These are phyloP conservation scores for Fistularia tabacaria DNA, from an alignment of 2,797 vertebrate species.

Conservation along the genomic window DNA sequence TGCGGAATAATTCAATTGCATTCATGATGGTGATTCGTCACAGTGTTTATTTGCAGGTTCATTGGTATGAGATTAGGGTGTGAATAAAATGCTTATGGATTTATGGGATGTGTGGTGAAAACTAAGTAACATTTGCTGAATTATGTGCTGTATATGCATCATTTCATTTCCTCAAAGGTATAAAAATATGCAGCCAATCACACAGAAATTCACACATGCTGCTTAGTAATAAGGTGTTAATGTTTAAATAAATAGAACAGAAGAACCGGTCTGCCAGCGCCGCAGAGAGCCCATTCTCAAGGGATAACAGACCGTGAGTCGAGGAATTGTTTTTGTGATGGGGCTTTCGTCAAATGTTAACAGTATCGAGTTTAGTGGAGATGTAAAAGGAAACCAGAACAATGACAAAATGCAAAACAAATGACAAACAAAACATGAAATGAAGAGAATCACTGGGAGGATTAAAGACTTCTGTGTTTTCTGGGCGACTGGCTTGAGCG, in stretches of 20 bases:
- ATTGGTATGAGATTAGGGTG: neutral
- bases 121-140: neutral
- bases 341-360: constrained; percentile 16
- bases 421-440: constrained; percentile 7
- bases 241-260: constrained; percentile 17
- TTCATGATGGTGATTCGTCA: constrained; percentile 11
- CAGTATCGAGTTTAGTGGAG: neutral
- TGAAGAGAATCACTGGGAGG: constrained; percentile 32
- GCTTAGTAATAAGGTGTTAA: constrained; percentile 15
- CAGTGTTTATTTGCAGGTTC: constrained; percentile 6
- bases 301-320: constrained; percentile 24
- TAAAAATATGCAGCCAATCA: constrained; percentile 16
- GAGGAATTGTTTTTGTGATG: constrained; percentile 17
- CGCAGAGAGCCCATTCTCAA: constrained; percentile 8
- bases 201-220: neutral
- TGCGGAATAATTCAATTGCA: constrained; percentile 16
- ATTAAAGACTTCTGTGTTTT: constrained; percentile 31
- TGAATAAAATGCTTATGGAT: no score
- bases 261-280: neutral
- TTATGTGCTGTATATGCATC: neutral
- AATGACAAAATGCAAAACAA: no score
- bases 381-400: constrained; percentile 2
- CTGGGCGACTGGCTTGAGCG: neutral
- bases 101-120: no score
- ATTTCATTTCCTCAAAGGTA: constrained; percentile 11